These are phyloP conservation scores for Drosophila willistoni DNA, from an alignment of 1,140 invertebrate species.

Conservation along the genomic window DNA sequence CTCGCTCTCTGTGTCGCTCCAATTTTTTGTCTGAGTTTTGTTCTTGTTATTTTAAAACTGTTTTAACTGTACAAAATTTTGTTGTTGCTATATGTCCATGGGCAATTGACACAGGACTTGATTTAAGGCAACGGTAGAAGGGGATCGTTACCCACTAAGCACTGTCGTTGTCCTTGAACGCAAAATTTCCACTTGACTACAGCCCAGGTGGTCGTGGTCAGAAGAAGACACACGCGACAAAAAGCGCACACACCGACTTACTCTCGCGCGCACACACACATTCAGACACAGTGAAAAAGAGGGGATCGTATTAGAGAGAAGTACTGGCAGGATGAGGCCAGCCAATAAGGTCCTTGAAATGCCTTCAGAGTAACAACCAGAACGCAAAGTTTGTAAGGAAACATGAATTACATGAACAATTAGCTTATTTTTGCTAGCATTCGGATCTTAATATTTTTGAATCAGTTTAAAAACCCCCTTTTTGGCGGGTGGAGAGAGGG, in stretches of 20 bases:
- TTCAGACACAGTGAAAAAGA: slow-evolving; percentile 28
- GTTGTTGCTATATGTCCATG: slow-evolving; percentile 20
- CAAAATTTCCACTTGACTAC: slow-evolving; percentile 75
- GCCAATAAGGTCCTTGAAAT: slow-evolving; percentile 62
- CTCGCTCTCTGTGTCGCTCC: slow-evolving; percentile 16
- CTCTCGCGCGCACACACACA: slow-evolving; percentile 22
- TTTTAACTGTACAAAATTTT: slow-evolving; percentile 46
- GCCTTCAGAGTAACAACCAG: slow-evolving; percentile 1
- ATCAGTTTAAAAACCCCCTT: slow-evolving; percentile 24
- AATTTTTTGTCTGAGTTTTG: slow-evolving; percentile 13
- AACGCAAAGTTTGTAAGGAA: slow-evolving; percentile 1
- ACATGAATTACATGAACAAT: not conserved
- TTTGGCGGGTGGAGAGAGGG: slow-evolving; percentile 22
- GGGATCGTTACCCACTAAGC: slow-evolving; percentile 28
- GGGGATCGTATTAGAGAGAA: slow-evolving; percentile 13
- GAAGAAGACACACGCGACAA: slow-evolving; percentile 52
- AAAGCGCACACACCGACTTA: slow-evolving; percentile 26
- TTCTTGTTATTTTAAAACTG: slow-evolving; percentile 14
- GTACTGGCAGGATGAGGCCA: slow-evolving; percentile 11
- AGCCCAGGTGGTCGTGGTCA: slow-evolving; percentile 72
- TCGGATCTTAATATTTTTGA: slow-evolving; percentile 7
- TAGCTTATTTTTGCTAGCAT: not conserved
- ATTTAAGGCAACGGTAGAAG: slow-evolving; percentile 3
- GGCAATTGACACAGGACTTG: slow-evolving; percentile 12
- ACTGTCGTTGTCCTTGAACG: slow-evolving; percentile 73